Conservation (phyloP, 2,113 vertebrate genomes). For the Pseudolaguvia tuberculata region DNA sequence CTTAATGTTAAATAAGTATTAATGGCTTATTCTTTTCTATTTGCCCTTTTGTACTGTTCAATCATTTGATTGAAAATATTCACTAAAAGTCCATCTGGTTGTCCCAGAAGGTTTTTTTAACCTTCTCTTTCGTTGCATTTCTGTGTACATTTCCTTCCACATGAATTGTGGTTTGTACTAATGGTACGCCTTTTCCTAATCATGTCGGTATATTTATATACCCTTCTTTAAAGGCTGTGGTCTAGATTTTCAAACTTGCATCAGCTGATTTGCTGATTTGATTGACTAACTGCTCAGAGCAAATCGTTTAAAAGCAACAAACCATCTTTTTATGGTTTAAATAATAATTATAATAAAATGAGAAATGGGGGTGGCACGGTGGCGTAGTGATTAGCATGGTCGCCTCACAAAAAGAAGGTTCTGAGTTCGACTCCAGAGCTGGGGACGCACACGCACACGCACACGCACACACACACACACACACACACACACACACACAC, state of each 20-base stretch:
- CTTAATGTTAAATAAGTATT: background rate
- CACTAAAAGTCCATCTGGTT: background rate
- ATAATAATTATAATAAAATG: background rate
- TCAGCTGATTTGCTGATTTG: background rate
- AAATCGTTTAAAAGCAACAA: background rate
- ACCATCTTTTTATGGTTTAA: background rate
- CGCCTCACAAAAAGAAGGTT: no score
- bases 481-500: no score
- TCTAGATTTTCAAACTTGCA: background rate
- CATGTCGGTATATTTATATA: background rate
- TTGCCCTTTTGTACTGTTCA: background rate
- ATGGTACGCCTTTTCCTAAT: background rate
- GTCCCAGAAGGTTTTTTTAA: background rate
- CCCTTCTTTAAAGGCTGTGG: background rate
- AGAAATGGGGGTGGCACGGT: no score
- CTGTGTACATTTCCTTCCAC: background rate
- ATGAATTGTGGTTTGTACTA: background rate
- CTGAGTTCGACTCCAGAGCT: no score
- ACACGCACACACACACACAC: no score
- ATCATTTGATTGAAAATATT: background rate
- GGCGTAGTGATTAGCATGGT: no score
- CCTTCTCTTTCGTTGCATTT: background rate
- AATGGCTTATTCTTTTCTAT: background rate
- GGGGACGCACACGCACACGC: no score
- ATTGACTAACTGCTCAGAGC: background rate